Percentiles rank a stretch among this genome's conserved stretches.
phyloP scores from a whole-genome alignment of 2,113 vertebrate genomes.

The Chroicocephalus ridibundus region DNA sequence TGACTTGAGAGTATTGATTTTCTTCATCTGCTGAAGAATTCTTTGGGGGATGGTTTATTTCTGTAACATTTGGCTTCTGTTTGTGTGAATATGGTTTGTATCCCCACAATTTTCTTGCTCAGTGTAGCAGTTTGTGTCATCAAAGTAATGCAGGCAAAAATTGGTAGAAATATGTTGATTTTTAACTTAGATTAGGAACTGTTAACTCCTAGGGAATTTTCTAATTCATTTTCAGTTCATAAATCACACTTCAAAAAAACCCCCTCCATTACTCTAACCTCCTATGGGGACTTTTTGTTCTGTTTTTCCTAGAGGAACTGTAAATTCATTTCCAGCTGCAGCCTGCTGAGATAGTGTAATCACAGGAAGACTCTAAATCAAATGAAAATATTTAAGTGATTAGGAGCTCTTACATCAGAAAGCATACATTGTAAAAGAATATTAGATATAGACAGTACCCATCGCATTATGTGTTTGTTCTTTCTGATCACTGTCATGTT shows the following conservation, averaged over 20 bases:
- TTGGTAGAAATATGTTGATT: not conserved
- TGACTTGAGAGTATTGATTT: not conserved
- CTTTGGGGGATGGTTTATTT: not conserved
- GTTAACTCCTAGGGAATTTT: not conserved
- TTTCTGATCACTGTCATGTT: not conserved
- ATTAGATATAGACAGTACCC: not conserved
- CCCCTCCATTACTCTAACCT: not conserved
- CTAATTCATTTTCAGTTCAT: not conserved
- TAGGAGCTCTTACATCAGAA: not conserved
- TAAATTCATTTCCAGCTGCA: slow-evolving; percentile 7
- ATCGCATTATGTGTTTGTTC: not conserved
- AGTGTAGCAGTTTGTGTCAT: not conserved
- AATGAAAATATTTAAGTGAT: slow-evolving; percentile 1
- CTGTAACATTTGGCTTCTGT: not conserved
- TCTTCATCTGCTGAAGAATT: not conserved
- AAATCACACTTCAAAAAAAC: not conserved
- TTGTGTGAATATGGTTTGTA: not conserved
- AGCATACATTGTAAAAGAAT: not conserved
- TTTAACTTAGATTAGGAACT: not conserved
- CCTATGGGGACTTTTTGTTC: not conserved
- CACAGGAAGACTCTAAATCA: not conserved
- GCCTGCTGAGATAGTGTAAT: not conserved
- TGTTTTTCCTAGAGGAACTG: not conserved
- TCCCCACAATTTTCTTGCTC: not conserved
- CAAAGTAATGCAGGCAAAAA: not conserved